Evolutionary conservation across 2,113 vertebrate genomes (phyloP).

Genomic region (Neogobius melanostomus): DNA sequence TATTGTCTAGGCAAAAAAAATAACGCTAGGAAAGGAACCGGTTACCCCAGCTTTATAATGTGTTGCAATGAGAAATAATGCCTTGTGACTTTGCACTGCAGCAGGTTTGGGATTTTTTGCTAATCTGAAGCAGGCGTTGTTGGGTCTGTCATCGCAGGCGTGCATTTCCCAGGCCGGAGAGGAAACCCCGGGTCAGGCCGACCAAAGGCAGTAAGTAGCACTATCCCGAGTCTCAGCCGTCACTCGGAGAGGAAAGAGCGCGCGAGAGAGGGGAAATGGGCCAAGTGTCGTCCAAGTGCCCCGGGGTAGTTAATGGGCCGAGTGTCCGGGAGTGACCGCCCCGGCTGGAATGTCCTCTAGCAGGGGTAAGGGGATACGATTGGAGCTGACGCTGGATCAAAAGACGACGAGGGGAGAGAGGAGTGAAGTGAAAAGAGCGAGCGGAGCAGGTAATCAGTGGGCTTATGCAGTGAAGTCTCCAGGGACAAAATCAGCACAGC

Average conservation of each 20-base stretch:
- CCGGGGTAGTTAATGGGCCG: conserved; percentile 68
- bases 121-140: conserved; percentile 72
- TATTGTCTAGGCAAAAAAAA: too few relatives aligned
- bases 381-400: conserved; percentile 60
- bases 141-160: conserved; percentile 61
- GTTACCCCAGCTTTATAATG: too few relatives aligned
- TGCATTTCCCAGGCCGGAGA: conserved; percentile 71
- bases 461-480: not conserved
- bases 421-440: conserved; percentile 14
- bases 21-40: too few relatives aligned
- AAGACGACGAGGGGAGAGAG: conserved; percentile 33
- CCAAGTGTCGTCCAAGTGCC: conserved; percentile 50
- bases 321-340: conserved; percentile 58
- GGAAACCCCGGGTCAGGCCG: conserved; percentile 62
- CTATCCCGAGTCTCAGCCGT: conserved; percentile 67
- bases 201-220: conserved; percentile 63
- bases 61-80: too few relatives aligned
- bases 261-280: conserved; percentile 45
- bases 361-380: conserved; percentile 20
- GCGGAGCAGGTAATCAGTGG: conserved; percentile 78
- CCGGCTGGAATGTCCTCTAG: conserved; percentile 56
- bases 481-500: not conserved
- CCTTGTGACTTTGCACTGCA: too few relatives aligned
- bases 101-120: conserved; percentile 13
- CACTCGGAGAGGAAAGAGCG: conserved; percentile 65